These are phyloP conservation scores for Acanthosepion pharaonis DNA, from an alignment of 2,888 invertebrate species.

Conservation along the genomic window DNA sequence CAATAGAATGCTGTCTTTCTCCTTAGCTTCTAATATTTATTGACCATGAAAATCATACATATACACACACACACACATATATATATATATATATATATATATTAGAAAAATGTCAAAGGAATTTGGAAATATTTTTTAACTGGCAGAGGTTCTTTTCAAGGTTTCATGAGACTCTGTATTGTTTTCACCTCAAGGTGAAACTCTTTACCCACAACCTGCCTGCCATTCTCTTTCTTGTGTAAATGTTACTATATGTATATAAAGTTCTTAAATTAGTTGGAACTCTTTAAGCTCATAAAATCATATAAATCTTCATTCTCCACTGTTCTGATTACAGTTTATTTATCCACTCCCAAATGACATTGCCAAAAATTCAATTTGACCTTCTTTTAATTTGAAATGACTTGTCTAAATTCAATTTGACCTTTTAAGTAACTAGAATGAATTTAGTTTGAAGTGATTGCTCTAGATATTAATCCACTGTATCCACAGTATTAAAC, in stretches of 20 bases:
- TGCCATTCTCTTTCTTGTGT: too few relatives aligned
- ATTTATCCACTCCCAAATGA: too few relatives aligned
- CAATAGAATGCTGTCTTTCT: not conserved
- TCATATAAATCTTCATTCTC: not conserved
- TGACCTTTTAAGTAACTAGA: not conserved
- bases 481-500: too few relatives aligned
- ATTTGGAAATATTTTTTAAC: too few relatives aligned
- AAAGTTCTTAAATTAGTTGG: not conserved
- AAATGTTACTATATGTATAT: not conserved
- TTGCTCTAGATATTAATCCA: not conserved
- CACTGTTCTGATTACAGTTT: not conserved
- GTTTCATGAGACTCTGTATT: too few relatives aligned
- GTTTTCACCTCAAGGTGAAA: too few relatives aligned
- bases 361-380: not conserved
- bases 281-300: not conserved
- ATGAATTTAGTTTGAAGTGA: not conserved
- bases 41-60: not conserved
- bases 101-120: not conserved
- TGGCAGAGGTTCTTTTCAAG: too few relatives aligned
- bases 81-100: constrained; percentile 33
- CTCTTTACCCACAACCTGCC: too few relatives aligned
- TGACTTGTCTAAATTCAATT: not conserved
- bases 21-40: not conserved
- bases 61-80: not conserved
- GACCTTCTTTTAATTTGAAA: not conserved